phyloP scores from a whole-genome alignment of 2,113 vertebrate species.

The Tragelaphus buxtoni region DNA sequence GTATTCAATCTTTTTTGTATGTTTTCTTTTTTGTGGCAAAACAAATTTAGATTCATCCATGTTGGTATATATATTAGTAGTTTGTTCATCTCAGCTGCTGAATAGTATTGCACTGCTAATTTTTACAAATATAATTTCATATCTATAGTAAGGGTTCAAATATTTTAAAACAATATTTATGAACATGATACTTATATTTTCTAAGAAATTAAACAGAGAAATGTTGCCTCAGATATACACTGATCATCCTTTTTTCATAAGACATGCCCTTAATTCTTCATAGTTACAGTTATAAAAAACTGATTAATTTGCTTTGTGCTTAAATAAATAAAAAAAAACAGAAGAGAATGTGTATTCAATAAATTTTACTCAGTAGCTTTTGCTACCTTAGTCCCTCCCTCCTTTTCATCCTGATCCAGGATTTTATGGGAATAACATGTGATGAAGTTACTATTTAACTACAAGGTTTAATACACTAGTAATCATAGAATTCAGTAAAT shows the following conservation, averaged over 20 bases:
- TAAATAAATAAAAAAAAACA: background rate
- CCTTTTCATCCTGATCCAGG: background rate
- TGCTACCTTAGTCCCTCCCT: background rate
- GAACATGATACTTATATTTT: background rate
- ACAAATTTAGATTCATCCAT: background rate
- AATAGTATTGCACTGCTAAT: background rate
- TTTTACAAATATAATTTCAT: background rate
- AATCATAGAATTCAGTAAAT: background rate
- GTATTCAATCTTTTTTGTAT: background rate
- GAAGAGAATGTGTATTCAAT: background rate
- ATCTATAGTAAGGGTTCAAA: background rate
- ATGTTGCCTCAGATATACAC: background rate
- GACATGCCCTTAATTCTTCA: background rate
- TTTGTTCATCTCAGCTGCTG: background rate
- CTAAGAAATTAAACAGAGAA: background rate
- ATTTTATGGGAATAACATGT: background rate
- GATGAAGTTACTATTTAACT: background rate
- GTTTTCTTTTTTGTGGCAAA: background rate
- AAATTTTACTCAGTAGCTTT: background rate
- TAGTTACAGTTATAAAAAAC: background rate
- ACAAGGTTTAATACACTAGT: background rate
- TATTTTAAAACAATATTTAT: background rate
- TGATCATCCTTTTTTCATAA: background rate
- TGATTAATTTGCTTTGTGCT: background rate
- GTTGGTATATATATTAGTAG: background rate